phyloP scores from a whole-genome alignment of 2,113 vertebrate genomes.

The Cavia aperea region DNA sequence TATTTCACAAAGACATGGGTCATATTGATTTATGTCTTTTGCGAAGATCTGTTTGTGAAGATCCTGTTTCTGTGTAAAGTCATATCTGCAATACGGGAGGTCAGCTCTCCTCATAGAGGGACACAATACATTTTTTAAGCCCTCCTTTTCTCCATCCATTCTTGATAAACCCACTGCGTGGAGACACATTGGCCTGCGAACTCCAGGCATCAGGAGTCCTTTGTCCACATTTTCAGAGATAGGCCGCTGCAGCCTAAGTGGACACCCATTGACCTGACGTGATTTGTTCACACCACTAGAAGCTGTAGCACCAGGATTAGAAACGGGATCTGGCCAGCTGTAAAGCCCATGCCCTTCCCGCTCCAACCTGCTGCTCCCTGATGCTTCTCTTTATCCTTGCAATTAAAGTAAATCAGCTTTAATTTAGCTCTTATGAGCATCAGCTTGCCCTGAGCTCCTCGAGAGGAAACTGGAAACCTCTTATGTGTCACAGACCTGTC shows the following conservation, averaged over 20 bases:
- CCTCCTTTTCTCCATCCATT: neutral
- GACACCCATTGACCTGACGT: too few species aligned
- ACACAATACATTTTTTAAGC: neutral
- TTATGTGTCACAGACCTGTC: neutral
- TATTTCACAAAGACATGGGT: neutral
- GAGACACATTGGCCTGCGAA: too few species aligned
- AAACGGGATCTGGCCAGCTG: neutral
- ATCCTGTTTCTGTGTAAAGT: neutral
- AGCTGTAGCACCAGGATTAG: neutral
- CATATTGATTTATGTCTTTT: too few species aligned
- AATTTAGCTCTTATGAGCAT: neutral
- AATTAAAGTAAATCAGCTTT: neutral
- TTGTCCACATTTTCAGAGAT: fast-evolving
- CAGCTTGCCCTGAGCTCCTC: neutral
- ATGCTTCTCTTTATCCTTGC: neutral
- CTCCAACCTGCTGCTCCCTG: neutral
- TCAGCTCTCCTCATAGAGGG: neutral
- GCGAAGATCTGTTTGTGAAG: neutral
- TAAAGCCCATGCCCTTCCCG: neutral
- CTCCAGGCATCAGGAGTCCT: neutral
- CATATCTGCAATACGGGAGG: neutral
- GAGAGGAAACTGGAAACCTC: neutral
- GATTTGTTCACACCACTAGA: fast-evolving
- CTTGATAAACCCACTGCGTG: too few species aligned
- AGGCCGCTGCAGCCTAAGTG: neutral